These are phyloP conservation scores for Gracilinanus agilis DNA, from an alignment of 2,113 vertebrate genomes.

Conservation along the genomic window DNA sequence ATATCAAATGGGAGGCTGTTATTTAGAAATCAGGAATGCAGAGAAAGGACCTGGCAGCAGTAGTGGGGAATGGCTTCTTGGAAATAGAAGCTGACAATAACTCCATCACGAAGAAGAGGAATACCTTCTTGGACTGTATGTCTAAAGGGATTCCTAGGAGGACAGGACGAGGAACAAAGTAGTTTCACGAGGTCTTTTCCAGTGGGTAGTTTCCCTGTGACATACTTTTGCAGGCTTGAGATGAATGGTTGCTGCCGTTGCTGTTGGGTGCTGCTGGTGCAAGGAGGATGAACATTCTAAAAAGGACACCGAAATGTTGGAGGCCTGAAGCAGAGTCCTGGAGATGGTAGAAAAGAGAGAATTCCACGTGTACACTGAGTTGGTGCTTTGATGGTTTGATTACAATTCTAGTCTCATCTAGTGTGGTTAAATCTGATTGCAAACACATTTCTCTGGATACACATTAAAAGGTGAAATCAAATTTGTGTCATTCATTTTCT, in stretches of 20 bases:
- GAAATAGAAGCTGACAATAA: conserved; percentile 59
- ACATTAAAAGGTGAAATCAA: not conserved
- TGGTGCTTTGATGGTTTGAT: not conserved
- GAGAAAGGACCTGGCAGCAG: not conserved
- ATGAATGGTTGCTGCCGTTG: not conserved
- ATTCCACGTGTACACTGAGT: not conserved
- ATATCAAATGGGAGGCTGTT: not conserved
- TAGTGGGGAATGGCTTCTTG: conserved; percentile 69
- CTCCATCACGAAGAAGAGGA: conserved; percentile 46
- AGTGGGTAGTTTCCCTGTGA: conserved; percentile 34
- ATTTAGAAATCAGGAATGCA: not conserved
- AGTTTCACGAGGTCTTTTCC: not conserved
- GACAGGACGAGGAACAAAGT: not conserved
- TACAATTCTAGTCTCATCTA: conserved; percentile 15
- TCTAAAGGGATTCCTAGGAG: conserved; percentile 20
- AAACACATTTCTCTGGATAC: not conserved
- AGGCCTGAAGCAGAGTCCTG: not conserved
- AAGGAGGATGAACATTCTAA: conserved; percentile 25
- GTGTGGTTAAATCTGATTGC: not conserved
- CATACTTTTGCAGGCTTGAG: conserved; percentile 1
- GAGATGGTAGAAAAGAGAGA: not conserved
- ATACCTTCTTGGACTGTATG: conserved; percentile 2
- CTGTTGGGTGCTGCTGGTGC: not conserved
- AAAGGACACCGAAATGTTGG: conserved; percentile 10
- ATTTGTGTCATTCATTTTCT: not conserved